Percentiles rank a stretch among this genome's conserved stretches.
phyloP scores from a whole-genome alignment of 2,888 invertebrate genomes.

The Tetragonula carbonaria region DNA sequence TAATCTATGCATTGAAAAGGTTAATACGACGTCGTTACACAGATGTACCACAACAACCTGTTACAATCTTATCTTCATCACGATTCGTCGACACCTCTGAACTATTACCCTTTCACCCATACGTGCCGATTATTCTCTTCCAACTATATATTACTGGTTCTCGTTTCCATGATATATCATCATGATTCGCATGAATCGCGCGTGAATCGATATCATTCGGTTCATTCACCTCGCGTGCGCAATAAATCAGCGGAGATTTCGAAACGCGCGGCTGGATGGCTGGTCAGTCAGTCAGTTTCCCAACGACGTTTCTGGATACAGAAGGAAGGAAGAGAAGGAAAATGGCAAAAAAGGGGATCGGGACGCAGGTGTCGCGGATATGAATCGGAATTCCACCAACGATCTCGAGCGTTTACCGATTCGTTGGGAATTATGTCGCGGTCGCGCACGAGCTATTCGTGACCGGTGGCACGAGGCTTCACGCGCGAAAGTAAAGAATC shows the following conservation, averaged over 20 bases:
- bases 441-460: slow-evolving; percentile 4
- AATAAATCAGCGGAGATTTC: slow-evolving; percentile 17
- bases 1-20: too few species aligned
- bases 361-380: slow-evolving; percentile 35
- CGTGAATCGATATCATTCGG: neutral
- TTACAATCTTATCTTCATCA: too few species aligned
- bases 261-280: neutral
- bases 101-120: too few species aligned
- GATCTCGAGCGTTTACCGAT: slow-evolving; percentile 1
- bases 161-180: too few species aligned
- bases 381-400: slow-evolving; percentile 35
- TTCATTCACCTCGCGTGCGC: neutral
- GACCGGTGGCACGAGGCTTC: slow-evolving; percentile 42
- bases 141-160: too few species aligned
- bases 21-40: too few species aligned
- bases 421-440: slow-evolving; percentile 38
- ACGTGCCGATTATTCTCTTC: too few species aligned
- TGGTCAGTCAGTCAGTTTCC: neutral
- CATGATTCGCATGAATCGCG: too few species aligned
- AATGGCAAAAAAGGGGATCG: neutral
- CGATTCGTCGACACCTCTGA: too few species aligned
- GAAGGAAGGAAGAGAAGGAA: neutral
- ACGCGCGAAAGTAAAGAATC: slow-evolving; percentile 73
- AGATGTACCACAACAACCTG: too few species aligned
- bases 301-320: neutral